These are phyloP conservation scores for Recurvirostra avosetta DNA, from an alignment of 2,113 vertebrate species.

Conservation along the genomic window DNA sequence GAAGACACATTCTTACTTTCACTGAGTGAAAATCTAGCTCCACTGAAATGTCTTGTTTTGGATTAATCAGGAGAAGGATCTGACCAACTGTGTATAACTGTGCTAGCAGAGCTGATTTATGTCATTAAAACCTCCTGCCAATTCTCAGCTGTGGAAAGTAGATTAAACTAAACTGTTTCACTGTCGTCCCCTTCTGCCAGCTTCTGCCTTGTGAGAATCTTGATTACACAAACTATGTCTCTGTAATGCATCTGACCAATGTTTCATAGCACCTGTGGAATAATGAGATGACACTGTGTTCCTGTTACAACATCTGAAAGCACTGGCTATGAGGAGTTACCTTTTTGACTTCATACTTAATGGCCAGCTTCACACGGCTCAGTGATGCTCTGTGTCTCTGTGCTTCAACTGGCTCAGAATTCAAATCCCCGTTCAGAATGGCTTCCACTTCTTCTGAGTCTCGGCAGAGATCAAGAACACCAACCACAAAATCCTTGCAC, in stretches of 20 bases:
- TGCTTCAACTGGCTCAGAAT: slow-evolving; percentile 70
- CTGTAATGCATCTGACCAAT: neutral
- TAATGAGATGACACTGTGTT: neutral
- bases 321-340: slow-evolving; percentile 36
- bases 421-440: slow-evolving; percentile 86
- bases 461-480: slow-evolving; percentile 86
- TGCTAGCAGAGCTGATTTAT: neutral
- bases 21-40: neutral
- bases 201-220: neutral
- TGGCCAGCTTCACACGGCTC: slow-evolving; percentile 87
- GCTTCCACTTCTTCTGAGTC: slow-evolving; percentile 89
- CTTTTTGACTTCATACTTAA: slow-evolving; percentile 93
- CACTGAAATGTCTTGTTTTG: neutral
- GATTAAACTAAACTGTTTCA: neutral
- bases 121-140: neutral
- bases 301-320: neutral
- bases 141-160: neutral
- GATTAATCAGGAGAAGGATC: neutral
- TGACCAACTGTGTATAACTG: neutral
- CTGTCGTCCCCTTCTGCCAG: neutral
- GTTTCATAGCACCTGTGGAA: neutral
- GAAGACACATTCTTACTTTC: neutral
- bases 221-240: neutral
- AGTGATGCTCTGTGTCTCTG: slow-evolving; percentile 79
- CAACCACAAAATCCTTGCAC: slow-evolving; percentile 91